Evolutionary conservation across 2,888 invertebrate species (phyloP).

Genomic region (Andrena trimmerana): DNA sequence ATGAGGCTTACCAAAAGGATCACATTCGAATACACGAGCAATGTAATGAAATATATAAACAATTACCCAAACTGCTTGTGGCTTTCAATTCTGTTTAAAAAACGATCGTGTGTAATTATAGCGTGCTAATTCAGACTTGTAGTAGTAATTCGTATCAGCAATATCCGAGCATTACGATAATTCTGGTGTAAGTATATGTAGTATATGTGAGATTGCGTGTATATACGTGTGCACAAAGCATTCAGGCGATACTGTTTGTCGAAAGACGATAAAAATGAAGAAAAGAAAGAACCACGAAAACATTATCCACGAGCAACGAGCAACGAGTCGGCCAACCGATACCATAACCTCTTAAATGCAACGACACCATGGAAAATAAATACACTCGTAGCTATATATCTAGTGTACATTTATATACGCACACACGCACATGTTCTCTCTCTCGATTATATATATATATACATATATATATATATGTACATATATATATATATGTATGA

Average conservation of each 20-base stretch:
- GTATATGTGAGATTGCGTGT: background rate
- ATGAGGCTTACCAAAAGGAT: background rate
- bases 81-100: background rate
- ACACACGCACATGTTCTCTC: too few species aligned
- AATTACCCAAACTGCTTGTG: background rate
- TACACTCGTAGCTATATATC: background rate
- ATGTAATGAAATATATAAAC: background rate
- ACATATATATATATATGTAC: too few species aligned
- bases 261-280: background rate
- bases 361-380: slow-evolving; percentile 1
- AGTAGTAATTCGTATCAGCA: background rate
- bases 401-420: background rate
- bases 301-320: background rate
- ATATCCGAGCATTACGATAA: background rate
- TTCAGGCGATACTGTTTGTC: background rate
- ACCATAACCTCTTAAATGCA: slow-evolving; percentile 44
- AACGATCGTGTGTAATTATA: background rate
- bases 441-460: background rate
- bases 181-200: background rate
- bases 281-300: background rate
- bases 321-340: slow-evolving; percentile 4
- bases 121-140: background rate
- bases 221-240: background rate
- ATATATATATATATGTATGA: too few species aligned
- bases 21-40: background rate